Evolutionary conservation across 92 coral and sea anemone species (phyloP).

Genomic region (Bergia puertoricense): DNA sequence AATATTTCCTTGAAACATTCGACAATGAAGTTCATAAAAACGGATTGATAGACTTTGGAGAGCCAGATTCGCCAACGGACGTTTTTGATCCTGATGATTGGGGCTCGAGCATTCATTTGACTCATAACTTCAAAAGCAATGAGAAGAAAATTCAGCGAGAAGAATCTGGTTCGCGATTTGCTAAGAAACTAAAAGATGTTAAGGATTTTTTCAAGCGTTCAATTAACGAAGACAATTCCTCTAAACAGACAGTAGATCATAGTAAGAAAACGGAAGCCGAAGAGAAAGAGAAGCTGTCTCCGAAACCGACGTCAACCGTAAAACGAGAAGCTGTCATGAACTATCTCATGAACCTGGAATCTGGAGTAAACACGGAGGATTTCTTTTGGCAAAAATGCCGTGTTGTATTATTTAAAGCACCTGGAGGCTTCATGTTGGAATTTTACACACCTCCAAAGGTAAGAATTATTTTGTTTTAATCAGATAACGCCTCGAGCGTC

Average conservation of each 20-base stretch:
- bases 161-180: constrained; percentile 60
- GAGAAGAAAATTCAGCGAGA: constrained; percentile 66
- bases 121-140: constrained; percentile 71
- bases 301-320: constrained; percentile 53
- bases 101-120: constrained; percentile 86
- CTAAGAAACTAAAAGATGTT: constrained; percentile 66
- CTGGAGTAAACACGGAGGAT: constrained; percentile 94
- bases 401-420: constrained; percentile 89
- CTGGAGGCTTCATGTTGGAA: constrained; percentile 97
- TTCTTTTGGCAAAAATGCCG: constrained; percentile 99
- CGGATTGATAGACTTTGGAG: constrained; percentile 78
- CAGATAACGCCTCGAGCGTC: background rate
- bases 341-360: constrained; percentile 91
- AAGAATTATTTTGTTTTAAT: background rate
- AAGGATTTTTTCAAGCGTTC: constrained; percentile 94
- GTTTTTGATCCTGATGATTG: constrained; percentile 89
- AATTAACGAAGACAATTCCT: constrained; percentile 57
- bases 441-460: constrained; percentile 99
- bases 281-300: constrained; percentile 40
- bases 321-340: constrained; percentile 87
- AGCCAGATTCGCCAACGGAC: constrained; percentile 97
- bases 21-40: constrained; percentile 89
- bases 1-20: constrained; percentile 84
- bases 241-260: constrained; percentile 46
- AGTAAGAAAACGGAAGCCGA: constrained; percentile 41